phyloP scores from a whole-genome alignment of 1,140 invertebrate genomes.

The Caenorhabditis remanei region DNA sequence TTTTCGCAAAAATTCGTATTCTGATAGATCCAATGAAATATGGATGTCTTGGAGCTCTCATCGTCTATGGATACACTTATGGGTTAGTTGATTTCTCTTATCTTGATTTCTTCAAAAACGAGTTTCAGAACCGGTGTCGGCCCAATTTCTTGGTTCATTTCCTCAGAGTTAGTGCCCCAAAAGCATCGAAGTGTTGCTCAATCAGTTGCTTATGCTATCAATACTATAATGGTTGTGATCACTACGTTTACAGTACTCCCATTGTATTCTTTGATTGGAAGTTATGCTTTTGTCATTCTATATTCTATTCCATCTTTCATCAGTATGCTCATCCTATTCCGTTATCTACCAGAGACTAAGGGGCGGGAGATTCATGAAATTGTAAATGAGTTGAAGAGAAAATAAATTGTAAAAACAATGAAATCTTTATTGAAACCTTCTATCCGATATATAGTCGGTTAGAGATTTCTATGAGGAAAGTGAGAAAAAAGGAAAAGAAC shows the following conservation, averaged over 20 bases:
- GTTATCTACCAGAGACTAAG: conserved; percentile 68
- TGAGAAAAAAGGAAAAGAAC: not conserved
- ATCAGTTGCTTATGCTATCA: conserved; percentile 20
- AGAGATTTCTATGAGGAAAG: no score
- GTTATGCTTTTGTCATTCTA: conserved; percentile 68
- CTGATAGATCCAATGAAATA: conserved; percentile 65
- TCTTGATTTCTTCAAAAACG: not conserved
- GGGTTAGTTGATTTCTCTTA: conserved; percentile 43
- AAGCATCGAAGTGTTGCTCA: conserved; percentile 47
- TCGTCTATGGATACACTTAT: conserved; percentile 68
- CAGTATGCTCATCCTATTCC: conserved; percentile 62
- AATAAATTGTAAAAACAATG: not conserved
- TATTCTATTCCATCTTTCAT: conserved; percentile 67
- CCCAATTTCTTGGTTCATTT: conserved; percentile 70
- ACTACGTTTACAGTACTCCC: conserved; percentile 69
- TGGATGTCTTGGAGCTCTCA: conserved; percentile 64
- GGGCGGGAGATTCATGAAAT: conserved; percentile 75
- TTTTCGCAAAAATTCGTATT: conserved; percentile 63
- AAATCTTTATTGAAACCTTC: no score
- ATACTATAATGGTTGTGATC: conserved; percentile 66
- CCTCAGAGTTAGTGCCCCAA: conserved; percentile 68
- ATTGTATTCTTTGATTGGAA: conserved; percentile 64
- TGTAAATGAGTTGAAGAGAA: conserved; percentile 68
- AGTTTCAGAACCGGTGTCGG: conserved; percentile 67
- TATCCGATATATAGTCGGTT: no score